phyloP scores from a whole-genome alignment of 2,797 vertebrate genomes.

The Sebastes wilsoni region DNA sequence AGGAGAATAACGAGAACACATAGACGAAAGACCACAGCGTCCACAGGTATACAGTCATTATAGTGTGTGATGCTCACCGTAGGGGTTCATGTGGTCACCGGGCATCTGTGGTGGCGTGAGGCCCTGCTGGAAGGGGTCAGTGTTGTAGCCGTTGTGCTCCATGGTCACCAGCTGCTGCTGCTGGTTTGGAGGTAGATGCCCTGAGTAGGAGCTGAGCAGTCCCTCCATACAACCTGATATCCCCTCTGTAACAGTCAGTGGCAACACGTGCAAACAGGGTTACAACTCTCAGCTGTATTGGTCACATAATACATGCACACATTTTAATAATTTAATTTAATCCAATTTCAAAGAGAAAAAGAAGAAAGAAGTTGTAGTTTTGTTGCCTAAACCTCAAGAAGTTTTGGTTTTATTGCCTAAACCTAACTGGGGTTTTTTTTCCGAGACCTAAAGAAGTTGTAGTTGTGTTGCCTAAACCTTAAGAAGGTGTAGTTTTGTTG shows the following conservation, averaged over 20 bases:
- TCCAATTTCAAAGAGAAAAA: no score
- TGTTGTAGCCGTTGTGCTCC: slow-evolving; percentile 88
- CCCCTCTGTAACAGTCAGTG: slow-evolving; percentile 31
- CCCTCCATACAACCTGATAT: slow-evolving; percentile 91
- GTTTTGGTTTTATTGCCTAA: no score
- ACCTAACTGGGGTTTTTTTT: no score
- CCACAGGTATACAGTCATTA: no score
- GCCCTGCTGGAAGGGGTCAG: slow-evolving; percentile 93
- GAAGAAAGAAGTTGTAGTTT: no score
- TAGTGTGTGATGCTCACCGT: slow-evolving; percentile 86
- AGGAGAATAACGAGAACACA: no score
- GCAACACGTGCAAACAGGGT: not conserved
- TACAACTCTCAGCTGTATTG: not conserved
- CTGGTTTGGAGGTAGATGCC: slow-evolving; percentile 81
- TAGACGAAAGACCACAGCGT: no score
- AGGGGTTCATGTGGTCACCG: slow-evolving; percentile 97
- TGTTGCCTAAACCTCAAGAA: no score
- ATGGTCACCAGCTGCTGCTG: slow-evolving; percentile 89
- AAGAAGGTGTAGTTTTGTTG: no score
- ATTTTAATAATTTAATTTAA: no score
- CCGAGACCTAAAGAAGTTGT: no score
- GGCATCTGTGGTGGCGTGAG: slow-evolving; percentile 97
- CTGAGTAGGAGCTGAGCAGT: slow-evolving; percentile 90
- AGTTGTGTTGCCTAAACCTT: no score
- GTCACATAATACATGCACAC: fast-evolving